Evolutionary conservation across 2,797 vertebrate genomes (phyloP).

Genomic region (Cirrhinus molitorella): DNA sequence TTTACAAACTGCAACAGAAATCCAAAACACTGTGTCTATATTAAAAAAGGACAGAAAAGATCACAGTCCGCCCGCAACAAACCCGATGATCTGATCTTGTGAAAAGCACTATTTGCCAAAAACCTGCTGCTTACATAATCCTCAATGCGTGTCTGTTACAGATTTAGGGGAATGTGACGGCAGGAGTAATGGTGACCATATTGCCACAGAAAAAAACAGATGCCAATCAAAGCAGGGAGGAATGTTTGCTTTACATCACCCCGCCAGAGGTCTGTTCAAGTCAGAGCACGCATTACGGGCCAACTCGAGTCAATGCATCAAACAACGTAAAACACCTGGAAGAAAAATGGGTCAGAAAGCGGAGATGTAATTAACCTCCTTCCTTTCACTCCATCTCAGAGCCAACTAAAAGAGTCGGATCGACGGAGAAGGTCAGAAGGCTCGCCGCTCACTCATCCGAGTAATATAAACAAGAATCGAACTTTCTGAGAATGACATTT

Average conservation of each 20-base stretch:
- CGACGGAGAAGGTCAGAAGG: conserved; percentile 28
- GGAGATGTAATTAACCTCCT: conserved; percentile 20
- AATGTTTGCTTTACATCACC: conserved; percentile 20
- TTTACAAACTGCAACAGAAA: background rate
- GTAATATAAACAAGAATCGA: conserved; percentile 18
- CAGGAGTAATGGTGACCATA: conserved; percentile 4
- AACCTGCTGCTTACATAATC: background rate
- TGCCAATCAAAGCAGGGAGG: conserved; percentile 13
- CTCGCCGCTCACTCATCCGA: conserved; percentile 13
- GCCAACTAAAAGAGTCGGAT: conserved; percentile 32
- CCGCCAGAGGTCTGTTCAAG: conserved; percentile 16
- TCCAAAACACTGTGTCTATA: background rate
- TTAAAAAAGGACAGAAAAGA: background rate
- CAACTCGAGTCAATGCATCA: conserved; percentile 7
- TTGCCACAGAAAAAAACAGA: conserved; percentile 3
- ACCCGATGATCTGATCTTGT: background rate
- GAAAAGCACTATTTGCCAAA: conserved; percentile 8
- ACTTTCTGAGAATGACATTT: conserved; percentile 20
- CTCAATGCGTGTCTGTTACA: background rate
- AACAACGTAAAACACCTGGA: conserved; percentile 19
- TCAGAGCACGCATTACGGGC: background rate
- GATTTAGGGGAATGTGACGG: background rate
- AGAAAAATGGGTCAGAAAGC: conserved; percentile 2
- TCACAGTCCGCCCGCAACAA: background rate
- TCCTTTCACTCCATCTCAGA: background rate